Evolutionary conservation across 2,888 invertebrate genomes (phyloP), one percentile per base, ranked within the genome.

Genomic region (Resseliella maxima): DNA sequence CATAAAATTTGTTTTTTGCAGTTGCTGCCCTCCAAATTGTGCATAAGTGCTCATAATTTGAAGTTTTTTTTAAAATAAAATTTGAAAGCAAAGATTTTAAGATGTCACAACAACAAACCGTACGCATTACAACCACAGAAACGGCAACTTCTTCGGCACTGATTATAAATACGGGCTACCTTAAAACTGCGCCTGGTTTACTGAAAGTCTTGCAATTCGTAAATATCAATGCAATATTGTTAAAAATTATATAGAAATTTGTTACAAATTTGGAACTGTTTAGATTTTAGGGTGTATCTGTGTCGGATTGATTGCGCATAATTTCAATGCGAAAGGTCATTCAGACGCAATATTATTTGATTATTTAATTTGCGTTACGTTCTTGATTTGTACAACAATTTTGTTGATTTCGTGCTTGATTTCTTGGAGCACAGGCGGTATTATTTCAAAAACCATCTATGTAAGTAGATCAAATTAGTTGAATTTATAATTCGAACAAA

Each of bases 151-250:
- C 95, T 36, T 93, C 94, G 45, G 95, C 96, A 31, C 94, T 95
- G 15, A 94, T 95, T 15, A 92, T 97, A 88, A 94, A 97, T 91
- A 95, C 94, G 5, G 95, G 96, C 85, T 97, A 96, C 90, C 91
- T 97, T 88, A 94, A 95, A 90, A 94, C 95, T 38, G 92, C 94
- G 89, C 94, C 96, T 0, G 97, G 97, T 3, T 90, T 97, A 21
- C 92, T 97, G 18, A 97, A 97, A 92, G 90, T 97, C n/a, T 92
- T 94, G 21, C 93, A 97, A 92, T 90, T 97, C 93, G 97, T 97
- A 92, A 92, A 92, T 89, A 87, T 81, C 15, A n/a, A n/a, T n/a
- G n/a, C n/a, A n/a, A n/a, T n/a, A n/a, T n/a, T n/a, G n/a, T n/a
- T n/a, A n/a, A n/a, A n/a, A n/a, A n/a, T n/a, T n/a, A n/a, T n/a